Base-by-base conservation (phyloP, 1,140 invertebrate genomes). In the Listronotus bonariensis region DNA sequence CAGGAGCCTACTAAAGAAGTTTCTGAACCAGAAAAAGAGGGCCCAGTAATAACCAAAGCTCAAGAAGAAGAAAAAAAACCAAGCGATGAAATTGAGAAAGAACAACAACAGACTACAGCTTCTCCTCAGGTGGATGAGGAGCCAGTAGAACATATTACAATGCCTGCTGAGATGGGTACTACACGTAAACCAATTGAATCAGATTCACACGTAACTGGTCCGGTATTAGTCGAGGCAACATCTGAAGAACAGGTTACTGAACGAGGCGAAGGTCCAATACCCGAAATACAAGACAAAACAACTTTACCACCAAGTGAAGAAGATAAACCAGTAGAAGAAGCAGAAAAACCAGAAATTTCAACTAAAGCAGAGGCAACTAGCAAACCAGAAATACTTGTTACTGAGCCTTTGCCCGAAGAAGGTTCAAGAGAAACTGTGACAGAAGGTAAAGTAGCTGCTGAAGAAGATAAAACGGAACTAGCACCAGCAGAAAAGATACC, bases 171-270 rank as follows among this genome's bases (percentile, higher is more conserved):
- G 46, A 32, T 38, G 49, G 34, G 32, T 4, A 31, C 15, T 26
- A 64, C 60, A n/a, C 57, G 46, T 18, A 64, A 64, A 57, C 58
- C 62, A 15, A 60, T 48, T n/a, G 57, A 69, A 67, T 51, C 56
- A 31, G 55, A 56, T 7, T 43, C 56, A 45, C 53, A 60, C 49
- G 43, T 65, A n/a, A 60, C 63, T 40, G 49, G 56, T 43, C 38
- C 49, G 41, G n/a, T 46, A 58, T 46, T 56, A 54, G 42, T 67
- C 53, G 68, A 68, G 20, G 59, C 31, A 46, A 61, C 32, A 54
- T 10, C 57, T 40, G 60, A 45, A 55, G n/a, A 42, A 48, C 15
- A 54, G 12, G 7, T 51, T 46, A 42, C 42, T 48, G 62, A 65
- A 65, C n/a, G 15, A 45, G 15, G 5, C 1, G 8, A n/a, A 14